Evolutionary conservation across 2,113 vertebrate genomes (phyloP).

Genomic region (Eublepharis macularius): DNA sequence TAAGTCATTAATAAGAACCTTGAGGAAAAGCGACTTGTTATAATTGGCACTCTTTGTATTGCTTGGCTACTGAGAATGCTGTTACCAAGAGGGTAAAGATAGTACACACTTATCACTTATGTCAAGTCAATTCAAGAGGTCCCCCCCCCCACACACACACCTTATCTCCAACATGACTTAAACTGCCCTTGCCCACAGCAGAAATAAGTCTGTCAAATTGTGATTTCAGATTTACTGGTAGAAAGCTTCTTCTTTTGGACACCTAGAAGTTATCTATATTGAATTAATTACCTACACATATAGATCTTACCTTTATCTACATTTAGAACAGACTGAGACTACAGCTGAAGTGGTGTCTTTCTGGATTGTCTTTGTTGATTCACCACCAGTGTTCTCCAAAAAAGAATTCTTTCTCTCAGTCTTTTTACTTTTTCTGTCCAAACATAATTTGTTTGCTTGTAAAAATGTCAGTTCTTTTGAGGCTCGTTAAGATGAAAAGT

Average conservation of each 20-base stretch:
- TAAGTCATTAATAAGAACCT: background rate
- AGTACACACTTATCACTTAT: conserved; percentile 16
- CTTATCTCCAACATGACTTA: conserved; percentile 59
- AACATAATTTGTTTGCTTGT: background rate
- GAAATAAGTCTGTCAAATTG: conserved; percentile 63
- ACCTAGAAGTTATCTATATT: conserved; percentile 64
- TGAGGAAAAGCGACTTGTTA: background rate
- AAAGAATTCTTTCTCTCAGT: conserved; percentile 11
- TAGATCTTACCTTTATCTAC: conserved; percentile 64
- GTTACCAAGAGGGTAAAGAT: conserved; percentile 37
- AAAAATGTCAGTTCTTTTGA: conserved; percentile 35
- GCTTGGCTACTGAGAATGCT: conserved; percentile 3
- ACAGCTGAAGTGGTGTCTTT: conserved; percentile 16
- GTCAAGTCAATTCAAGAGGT: conserved; percentile 44
- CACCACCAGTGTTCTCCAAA: conserved; percentile 30
- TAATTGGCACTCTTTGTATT: background rate
- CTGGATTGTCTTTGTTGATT: conserved; percentile 37
- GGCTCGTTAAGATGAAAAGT: conserved; percentile 1
- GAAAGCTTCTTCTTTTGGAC: conserved; percentile 58
- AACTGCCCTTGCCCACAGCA: conserved; percentile 71
- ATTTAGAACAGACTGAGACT: conserved; percentile 46
- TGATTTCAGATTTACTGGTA: conserved; percentile 70
- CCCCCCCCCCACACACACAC: background rate
- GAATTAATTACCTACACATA: conserved; percentile 69
- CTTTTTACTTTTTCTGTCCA: background rate